Evolutionary conservation across 2,113 vertebrate species (phyloP).

Genomic region (Patagioenas fasciata): DNA sequence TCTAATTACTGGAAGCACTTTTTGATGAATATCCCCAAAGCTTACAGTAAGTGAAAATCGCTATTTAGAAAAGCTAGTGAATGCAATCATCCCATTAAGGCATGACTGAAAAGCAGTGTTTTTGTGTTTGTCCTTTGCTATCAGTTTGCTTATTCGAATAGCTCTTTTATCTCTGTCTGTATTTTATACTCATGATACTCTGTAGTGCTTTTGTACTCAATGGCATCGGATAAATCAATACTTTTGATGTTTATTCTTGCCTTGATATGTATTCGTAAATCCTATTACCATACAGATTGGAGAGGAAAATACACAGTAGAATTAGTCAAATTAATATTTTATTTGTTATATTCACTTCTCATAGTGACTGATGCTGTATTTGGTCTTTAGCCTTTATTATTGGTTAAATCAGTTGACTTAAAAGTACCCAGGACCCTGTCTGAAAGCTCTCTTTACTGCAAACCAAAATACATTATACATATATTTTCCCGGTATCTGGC

Average conservation of each 20-base stretch:
- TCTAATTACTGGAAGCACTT: constrained; percentile 58
- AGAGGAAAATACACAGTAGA: constrained; percentile 1
- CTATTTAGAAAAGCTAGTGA: constrained; percentile 53
- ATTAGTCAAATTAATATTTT: constrained; percentile 43
- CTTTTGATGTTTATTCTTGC: constrained; percentile 34
- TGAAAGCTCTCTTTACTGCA: background rate
- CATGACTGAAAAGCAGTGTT: background rate
- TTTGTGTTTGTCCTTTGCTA: constrained; percentile 43
- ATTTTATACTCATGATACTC: background rate
- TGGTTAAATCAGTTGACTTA: background rate
- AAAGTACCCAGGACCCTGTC: background rate
- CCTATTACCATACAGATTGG: background rate
- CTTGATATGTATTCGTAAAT: constrained; percentile 14
- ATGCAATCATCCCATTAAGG: constrained; percentile 18
- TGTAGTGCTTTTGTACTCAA: constrained; percentile 7
- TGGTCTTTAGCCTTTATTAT: background rate
- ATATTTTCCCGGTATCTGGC: background rate
- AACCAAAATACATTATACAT: background rate
- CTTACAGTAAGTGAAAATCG: constrained; percentile 54
- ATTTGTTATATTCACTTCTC: background rate
- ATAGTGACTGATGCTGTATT: background rate
- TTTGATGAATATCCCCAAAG: constrained; percentile 32
- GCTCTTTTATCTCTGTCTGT: constrained; percentile 45
- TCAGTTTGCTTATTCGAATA: constrained; percentile 41
- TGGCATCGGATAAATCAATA: constrained; percentile 39